Evolutionary conservation across 2,797 vertebrate genomes (phyloP), one percentile per base, ranked within the genome.

Genomic region (Limnodromus scolopaceus): DNA sequence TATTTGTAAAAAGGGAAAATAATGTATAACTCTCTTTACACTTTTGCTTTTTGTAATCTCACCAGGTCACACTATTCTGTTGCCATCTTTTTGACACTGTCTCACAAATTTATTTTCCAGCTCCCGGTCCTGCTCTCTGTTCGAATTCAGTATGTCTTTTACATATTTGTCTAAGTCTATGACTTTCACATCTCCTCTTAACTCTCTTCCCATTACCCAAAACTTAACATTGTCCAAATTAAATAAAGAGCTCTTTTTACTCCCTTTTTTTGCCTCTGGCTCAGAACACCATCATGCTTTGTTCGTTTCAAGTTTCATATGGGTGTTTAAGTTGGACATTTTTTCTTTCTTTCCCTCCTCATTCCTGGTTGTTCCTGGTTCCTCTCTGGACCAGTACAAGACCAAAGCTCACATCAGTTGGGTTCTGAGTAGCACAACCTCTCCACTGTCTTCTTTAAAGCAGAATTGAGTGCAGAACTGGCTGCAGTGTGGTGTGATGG

Each of bases 21-120:
- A 83, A 74, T 84, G 77, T 66, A 61, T 85, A 94, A 95, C 80
- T 95, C 38, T 90, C 43, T 95, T 95, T 95, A 88, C 92, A 82
- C 74, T 94, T 96, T 75, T 88, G 58, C 10, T 10, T 91, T 87
- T 30, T 72, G 63, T 80, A 79, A 92, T 94, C 84, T 87, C 68
- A 91, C 75, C 45, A 74, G 93, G 80, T 96, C 90, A 79, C 86
- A 96, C 84, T 43, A 48, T 89, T 89, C 77, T 87, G 66, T 92
- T 85, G 60, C 68, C 68, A 34, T 95, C 66, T 92, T 92, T 90
- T 65, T 80, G 60, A 91, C 92, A 94, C 53, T 24, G 68, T 39
- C 48, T 69, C 69, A 78, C 25, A 89, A 69, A 83, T 91, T 87
- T 91, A 38, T 74, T 85, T 93, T 83, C 54, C 49, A 69, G n/a